Evolutionary conservation across 1,140 invertebrate genomes (phyloP), one percentile per base, ranked within the genome.

Genomic region (Reticulitermes speratus): DNA sequence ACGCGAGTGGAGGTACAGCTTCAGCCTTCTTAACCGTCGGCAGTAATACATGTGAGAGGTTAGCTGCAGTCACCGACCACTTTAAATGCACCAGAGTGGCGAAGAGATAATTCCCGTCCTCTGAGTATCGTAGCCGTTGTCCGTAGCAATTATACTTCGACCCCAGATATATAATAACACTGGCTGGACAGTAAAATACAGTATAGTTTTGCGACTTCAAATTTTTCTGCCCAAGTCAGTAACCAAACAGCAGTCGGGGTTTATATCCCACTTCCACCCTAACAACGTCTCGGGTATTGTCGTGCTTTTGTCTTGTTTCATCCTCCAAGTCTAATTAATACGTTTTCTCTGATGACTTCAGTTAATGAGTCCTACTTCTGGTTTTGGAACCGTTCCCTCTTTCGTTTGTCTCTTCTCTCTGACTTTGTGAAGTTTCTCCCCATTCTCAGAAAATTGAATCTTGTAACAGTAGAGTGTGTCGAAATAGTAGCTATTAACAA

Each of bases 241-340:
- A 75, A 75, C 7, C 14, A 6, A 14, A 75, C 25, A 30, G 65
- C 65, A 30, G 30, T 75, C 25, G 14, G 65, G 7, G 11, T 30
- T 30, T 75, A 16, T 75, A 75, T 16, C n/a, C 14, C 65, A n/a
- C 25, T 75, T 75, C 6, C 19, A 16, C 14, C 25, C 25, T 75
- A 12, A n/a, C 8, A 75, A 1, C 9, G 65, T 75, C 65, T 16
- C 14, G 7, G 16, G 65, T 30, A 75, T 75, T 75, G 65, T 75
- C 12, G 16, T 11, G 65, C n/a, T 14, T 75, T 75, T 12, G 8
- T 75, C 65, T 75, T 30, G 65, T 30, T 75, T 75, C 65, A 75
- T 75, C 65, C 65, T 75, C n/a, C 65, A 75, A 75, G 65, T 30
- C 65, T 75, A 75, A 75, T 75, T 75, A 75, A 75, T 75, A n/a